Conservation (phyloP, 2,888 invertebrate species). For the Amiota mariae region DNA sequence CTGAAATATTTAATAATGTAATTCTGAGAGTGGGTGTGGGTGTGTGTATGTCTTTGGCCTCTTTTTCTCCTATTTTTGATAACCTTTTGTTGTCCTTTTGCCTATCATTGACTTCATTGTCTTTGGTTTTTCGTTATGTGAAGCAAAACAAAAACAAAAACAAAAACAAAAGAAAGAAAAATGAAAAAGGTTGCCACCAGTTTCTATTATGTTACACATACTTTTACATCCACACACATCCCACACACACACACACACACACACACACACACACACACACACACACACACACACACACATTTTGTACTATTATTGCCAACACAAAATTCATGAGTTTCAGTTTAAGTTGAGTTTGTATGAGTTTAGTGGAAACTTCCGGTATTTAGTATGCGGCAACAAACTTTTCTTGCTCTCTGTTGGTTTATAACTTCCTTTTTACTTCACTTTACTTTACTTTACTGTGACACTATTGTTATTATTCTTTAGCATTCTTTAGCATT, state of each 20-base stretch:
- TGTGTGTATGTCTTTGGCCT: background rate
- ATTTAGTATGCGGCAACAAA: constrained; percentile 54
- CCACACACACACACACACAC: no score
- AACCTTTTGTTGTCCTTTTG: background rate
- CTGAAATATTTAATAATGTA: constrained; percentile 15
- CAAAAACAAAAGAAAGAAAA: background rate
- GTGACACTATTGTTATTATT: background rate
- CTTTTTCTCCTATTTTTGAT: no score
- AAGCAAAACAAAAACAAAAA: background rate
- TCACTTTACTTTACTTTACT: background rate
- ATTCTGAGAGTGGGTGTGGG: constrained; percentile 1
- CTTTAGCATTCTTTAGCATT: background rate
- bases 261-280: no score
- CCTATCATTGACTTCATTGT: background rate
- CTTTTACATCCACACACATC: background rate
- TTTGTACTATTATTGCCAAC: background rate
- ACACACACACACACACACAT: no score
- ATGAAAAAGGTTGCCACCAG: constrained; percentile 9
- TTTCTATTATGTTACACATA: background rate
- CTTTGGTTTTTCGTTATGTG: background rate
- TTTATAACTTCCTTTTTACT: background rate
- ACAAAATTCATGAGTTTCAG: background rate
- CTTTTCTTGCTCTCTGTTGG: background rate
- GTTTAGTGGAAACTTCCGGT: constrained; percentile 45
- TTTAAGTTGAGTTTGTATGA: constrained; percentile 29